Base-by-base conservation (phyloP, 2,888 invertebrate species). In the Pseudoips prasinana region DNA sequence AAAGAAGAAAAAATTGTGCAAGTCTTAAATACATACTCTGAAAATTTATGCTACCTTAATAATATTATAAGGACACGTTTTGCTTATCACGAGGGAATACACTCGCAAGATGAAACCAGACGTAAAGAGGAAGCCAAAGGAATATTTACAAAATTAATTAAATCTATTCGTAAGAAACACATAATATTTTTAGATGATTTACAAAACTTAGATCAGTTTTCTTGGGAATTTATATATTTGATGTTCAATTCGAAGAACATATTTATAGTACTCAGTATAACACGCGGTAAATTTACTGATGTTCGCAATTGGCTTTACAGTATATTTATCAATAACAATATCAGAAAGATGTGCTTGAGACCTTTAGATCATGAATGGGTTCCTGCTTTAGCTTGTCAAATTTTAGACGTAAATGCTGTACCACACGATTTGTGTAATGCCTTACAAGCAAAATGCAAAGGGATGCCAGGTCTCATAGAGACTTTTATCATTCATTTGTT, bases 391-490 rank as follows among this genome's bases (percentile, higher is more conserved):
- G 90, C 91, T 14, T 92, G 92, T 47, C 91, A 92, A 71, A 84
- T 92, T 55, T 71, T 92, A 43, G 88, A 90, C 28, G 91, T 92
- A 0, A 69, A 79, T 27, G 92, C 89, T 1, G 90, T 92, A 9
- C 87, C 91, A 0, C 66, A 63, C 25, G 86, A 89, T 34, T 67
- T 92, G 30, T 85, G 90, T 38, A 73, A 77, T 62, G 84, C 89
- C 19, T 67, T 90, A 1, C 63, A 53, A 39, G 53, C 57, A 23
- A 88, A 83, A 63, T 90, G 90, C 48, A 80, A 83, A 44, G 89
- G 90, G 14, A 64, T 81, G 46, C 90, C 91, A 1, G 90, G 91
- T 5, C 74, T 88, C 39, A 77, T 90, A 10, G 90, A 91, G 62
- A 78, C 78, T 43, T 90, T 88, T 41, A 69, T 91, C 7, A 71